phyloP scores from a whole-genome alignment of 2,113 vertebrate species.

The Passer montanus region DNA sequence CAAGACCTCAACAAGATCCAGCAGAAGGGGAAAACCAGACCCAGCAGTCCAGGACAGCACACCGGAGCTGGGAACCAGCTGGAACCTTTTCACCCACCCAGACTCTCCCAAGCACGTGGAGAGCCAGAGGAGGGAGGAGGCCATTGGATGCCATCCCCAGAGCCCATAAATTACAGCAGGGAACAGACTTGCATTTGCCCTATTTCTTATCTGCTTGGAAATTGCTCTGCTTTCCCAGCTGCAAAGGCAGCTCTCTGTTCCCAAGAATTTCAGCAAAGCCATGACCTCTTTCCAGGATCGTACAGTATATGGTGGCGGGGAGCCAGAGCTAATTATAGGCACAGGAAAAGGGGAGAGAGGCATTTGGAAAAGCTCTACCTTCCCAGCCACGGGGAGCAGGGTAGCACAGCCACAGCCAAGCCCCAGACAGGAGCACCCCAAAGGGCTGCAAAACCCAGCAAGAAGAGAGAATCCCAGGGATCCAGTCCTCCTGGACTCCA shows the following conservation, averaged over 20 bases:
- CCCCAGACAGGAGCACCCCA: fast-evolving
- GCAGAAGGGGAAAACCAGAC: neutral
- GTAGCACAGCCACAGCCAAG: neutral
- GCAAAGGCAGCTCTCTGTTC: constrained; percentile 27
- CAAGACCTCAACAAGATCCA: neutral
- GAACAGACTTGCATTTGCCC: neutral
- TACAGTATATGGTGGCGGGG: constrained; percentile 24
- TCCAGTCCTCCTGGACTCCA: fast-evolving
- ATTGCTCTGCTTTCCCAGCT: constrained; percentile 23
- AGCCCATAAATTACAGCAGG: neutral
- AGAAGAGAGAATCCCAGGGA: fast-evolving
- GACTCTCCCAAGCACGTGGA: neutral
- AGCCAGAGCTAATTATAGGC: constrained; percentile 58
- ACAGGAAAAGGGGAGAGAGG: constrained; percentile 17
- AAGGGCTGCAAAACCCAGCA: neutral
- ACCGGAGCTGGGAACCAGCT: fast-evolving
- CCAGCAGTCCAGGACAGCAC: neutral
- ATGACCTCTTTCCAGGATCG: constrained; percentile 50
- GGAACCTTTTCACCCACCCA: neutral
- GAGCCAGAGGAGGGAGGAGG: neutral
- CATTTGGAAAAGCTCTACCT: constrained; percentile 8
- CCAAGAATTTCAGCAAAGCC: constrained; percentile 37
- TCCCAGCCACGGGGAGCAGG: neutral
- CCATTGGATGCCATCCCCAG: neutral
- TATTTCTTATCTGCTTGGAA: constrained; percentile 45